phyloP scores from a whole-genome alignment of 1,140 invertebrate genomes.

The Riptortus pedestris region DNA sequence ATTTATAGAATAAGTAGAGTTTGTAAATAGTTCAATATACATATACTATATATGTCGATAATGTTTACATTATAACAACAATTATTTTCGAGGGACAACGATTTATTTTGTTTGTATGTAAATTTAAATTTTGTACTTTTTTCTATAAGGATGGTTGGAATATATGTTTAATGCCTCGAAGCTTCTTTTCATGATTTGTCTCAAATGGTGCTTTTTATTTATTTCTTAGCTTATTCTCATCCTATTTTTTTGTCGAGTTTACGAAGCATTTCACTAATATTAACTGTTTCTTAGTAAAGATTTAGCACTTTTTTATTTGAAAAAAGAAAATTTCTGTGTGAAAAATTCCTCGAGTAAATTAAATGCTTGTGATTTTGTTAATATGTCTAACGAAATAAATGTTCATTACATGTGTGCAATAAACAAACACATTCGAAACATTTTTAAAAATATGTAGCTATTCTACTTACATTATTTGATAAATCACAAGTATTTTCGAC shows the following conservation, averaged over 20 bases:
- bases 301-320: too few relatives aligned
- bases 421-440: too few relatives aligned
- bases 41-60: background rate
- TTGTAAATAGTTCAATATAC: slow-evolving; percentile 5
- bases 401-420: too few relatives aligned
- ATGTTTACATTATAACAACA: background rate
- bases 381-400: too few relatives aligned
- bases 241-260: background rate
- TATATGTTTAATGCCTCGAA: background rate
- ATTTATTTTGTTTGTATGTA: background rate
- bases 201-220: slow-evolving; percentile 3
- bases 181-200: background rate
- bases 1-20: slow-evolving; percentile 10
- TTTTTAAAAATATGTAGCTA: too few relatives aligned
- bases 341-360: too few relatives aligned
- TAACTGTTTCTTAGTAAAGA: background rate
- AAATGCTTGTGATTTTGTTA: too few relatives aligned
- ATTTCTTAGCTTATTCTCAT: background rate
- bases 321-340: too few relatives aligned
- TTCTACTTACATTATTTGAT: too few relatives aligned
- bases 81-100: slow-evolving; percentile 1
- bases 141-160: background rate
- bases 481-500: too few relatives aligned
- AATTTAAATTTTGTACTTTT: slow-evolving; percentile 3
- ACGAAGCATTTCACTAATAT: background rate